phyloP scores from a whole-genome alignment of 53 echinoderm and acorn worm genomes.

The Patiria pectinifera region DNA sequence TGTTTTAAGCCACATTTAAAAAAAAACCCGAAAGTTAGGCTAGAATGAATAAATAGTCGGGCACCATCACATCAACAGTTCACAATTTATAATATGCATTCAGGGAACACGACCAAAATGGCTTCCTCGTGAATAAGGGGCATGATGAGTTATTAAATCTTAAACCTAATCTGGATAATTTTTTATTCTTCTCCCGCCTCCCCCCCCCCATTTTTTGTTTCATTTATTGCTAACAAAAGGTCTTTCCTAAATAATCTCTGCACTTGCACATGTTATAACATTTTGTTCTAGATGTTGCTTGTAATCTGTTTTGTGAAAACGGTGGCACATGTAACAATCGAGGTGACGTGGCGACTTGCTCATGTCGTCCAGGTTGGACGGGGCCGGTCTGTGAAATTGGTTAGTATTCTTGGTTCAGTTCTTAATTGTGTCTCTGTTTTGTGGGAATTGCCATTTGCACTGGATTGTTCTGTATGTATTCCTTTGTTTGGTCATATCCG shows the following conservation, averaged over 20 bases:
- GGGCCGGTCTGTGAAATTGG: slow-evolving; percentile 54
- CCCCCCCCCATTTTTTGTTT: too few species aligned
- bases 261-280: not conserved
- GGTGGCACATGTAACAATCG: slow-evolving; percentile 45
- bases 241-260: not conserved
- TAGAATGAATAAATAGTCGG: too few species aligned
- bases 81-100: too few species aligned
- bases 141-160: too few species aligned
- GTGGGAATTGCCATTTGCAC: not conserved
- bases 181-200: too few species aligned
- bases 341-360: slow-evolving; percentile 1
- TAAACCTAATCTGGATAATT: too few species aligned
- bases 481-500: too few species aligned
- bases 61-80: too few species aligned
- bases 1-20: too few species aligned
- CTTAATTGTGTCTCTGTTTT: not conserved
- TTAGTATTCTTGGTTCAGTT: not conserved
- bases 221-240: not conserved
- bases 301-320: slow-evolving; percentile 22
- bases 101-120: too few species aligned
- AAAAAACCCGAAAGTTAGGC: too few species aligned
- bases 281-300: slow-evolving; percentile 28
- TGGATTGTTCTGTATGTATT: not conserved
- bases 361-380: slow-evolving; percentile 36
- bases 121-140: too few species aligned